These are phyloP conservation scores for Orchesella flavescens DNA, from an alignment of 2,888 invertebrate genomes.

Conservation along the genomic window DNA sequence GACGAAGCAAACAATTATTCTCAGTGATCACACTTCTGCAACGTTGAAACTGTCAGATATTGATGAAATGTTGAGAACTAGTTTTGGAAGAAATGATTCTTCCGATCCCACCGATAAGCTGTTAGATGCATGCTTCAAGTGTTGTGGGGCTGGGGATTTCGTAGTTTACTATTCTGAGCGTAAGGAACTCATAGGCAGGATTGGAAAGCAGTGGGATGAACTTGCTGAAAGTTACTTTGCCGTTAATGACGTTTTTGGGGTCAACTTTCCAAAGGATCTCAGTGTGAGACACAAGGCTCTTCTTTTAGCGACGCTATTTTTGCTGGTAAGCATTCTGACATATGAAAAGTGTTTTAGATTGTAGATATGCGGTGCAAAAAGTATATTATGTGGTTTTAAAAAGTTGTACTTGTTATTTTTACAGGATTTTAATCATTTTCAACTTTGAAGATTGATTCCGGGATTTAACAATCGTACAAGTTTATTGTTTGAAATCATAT, in stretches of 20 bases:
- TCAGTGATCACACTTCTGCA: constrained; percentile 45
- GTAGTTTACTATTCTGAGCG: constrained; percentile 58
- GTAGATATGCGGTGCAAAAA: too few relatives aligned
- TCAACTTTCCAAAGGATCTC: constrained; percentile 62
- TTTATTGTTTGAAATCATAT: not conserved
- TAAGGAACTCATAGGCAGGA: constrained; percentile 54
- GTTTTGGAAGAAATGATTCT: constrained; percentile 19
- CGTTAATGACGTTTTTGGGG: constrained; percentile 58
- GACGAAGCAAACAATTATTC: constrained; percentile 22
- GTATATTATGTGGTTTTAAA: not conserved
- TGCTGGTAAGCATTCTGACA: constrained; percentile 64
- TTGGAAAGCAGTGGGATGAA: constrained; percentile 58
- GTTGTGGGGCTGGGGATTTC: constrained; percentile 64
- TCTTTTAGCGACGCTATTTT: constrained; percentile 54
- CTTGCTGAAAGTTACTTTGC: constrained; percentile 40
- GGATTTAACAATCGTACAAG: not conserved
- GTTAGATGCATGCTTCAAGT: constrained; percentile 51
- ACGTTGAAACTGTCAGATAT: constrained; percentile 35
- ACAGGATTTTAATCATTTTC: constrained; percentile 65
- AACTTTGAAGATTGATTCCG: constrained; percentile 29
- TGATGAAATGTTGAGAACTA: constrained; percentile 47
- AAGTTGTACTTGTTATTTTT: constrained; percentile 13
- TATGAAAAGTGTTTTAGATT: too few relatives aligned
- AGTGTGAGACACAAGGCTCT: constrained; percentile 66
- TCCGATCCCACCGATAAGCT: constrained; percentile 49